A percentile compares a stretch with the other conserved stretches of the same genome.
Conservation (phyloP, 1,140 invertebrate genomes). For the Aphaenogaster floridana region DNA sequence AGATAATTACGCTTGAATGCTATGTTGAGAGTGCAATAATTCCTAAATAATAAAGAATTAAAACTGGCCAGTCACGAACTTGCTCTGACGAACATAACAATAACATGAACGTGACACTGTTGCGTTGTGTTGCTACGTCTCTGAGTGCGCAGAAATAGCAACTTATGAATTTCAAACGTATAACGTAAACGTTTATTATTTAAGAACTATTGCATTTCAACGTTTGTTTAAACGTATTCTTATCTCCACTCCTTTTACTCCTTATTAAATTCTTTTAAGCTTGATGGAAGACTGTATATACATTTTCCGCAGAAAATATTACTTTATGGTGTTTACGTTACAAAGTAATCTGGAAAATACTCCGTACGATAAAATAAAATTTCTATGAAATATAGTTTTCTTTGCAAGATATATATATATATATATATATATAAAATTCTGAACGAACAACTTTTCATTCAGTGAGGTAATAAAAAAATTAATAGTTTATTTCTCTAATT, state of each 20-base stretch:
- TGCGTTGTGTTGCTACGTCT: not conserved
- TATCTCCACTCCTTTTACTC: not conserved
- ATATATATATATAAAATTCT: not conserved
- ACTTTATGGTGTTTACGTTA: not conserved
- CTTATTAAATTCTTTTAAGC: constrained; percentile 1
- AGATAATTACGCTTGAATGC: not conserved
- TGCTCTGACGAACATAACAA: not conserved
- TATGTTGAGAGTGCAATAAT: not conserved
- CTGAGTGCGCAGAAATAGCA: not conserved
- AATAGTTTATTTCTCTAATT: constrained; percentile 2
- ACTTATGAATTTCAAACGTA: not conserved
- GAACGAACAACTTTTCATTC: not conserved
- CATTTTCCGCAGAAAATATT: not conserved
- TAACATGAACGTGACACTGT: not conserved
- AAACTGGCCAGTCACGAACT: not conserved
- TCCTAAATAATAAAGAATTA: not conserved
- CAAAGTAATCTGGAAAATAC: constrained; percentile 13
- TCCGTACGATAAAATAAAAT: not conserved
- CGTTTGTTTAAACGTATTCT: not conserved
- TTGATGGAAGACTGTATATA: not conserved
- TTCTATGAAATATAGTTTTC: not conserved
- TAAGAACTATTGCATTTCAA: not conserved
- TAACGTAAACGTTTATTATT: not conserved
- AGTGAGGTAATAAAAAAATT: constrained; percentile 1
- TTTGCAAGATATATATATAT: not conserved